phyloP scores from a whole-genome alignment of 2,888 invertebrate species.

The Eurytoma californica region DNA sequence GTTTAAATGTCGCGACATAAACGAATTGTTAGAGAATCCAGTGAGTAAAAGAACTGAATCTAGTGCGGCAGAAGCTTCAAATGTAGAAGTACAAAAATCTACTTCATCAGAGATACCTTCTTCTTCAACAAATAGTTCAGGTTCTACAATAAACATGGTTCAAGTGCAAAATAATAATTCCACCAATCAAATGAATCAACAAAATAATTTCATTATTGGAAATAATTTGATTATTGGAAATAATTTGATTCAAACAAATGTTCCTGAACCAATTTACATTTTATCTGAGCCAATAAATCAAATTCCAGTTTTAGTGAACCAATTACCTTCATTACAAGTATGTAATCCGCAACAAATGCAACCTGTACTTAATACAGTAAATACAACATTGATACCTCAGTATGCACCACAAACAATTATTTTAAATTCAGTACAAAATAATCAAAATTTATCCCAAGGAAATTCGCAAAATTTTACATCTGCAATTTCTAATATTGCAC shows the following conservation, averaged over 20 bases:
- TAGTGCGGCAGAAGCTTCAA: not conserved
- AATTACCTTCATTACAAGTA: too few relatives aligned
- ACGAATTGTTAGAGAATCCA: slow-evolving; percentile 35
- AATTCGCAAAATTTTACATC: not conserved
- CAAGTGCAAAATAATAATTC: not conserved
- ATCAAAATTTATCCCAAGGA: too few relatives aligned
- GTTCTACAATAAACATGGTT: not conserved
- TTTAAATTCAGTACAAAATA: too few relatives aligned
- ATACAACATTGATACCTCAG: too few relatives aligned
- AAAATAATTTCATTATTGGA: not conserved
- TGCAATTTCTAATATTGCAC: not conserved
- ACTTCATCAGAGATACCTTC: not conserved
- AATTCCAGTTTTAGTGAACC: too few relatives aligned
- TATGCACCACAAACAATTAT: too few relatives aligned
- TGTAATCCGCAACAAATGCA: too few relatives aligned
- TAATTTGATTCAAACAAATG: not conserved
- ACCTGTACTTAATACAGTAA: too few relatives aligned
- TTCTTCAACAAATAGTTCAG: not conserved
- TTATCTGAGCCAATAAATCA: not conserved
- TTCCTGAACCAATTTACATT: not conserved
- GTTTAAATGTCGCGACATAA: slow-evolving; percentile 35
- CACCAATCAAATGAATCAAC: not conserved
- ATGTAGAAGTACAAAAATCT: not conserved
- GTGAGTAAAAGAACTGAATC: not conserved
- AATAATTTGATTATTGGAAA: not conserved